Conservation (phyloP, 2,888 invertebrate species). For the Mythimna albipuncta region DNA sequence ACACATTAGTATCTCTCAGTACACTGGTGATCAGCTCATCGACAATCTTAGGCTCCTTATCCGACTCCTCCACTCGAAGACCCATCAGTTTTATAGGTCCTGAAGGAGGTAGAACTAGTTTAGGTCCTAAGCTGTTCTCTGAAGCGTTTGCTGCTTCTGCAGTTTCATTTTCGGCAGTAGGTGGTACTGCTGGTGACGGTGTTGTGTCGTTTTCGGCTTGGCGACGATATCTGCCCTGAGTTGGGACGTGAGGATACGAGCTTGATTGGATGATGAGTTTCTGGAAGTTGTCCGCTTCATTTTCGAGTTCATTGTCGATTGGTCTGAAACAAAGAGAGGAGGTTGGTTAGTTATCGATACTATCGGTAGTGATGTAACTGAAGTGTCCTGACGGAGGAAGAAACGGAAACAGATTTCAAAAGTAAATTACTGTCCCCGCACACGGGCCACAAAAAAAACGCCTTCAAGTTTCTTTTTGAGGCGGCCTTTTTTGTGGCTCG, state of each 20-base stretch:
- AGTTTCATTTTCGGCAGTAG: neutral
- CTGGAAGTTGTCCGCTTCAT: conserved; percentile 18
- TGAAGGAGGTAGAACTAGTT: neutral
- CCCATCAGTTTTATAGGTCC: conserved; percentile 74
- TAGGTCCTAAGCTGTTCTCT: conserved; percentile 53
- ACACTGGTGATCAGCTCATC: conserved; percentile 85
- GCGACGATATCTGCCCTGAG: conserved; percentile 29
- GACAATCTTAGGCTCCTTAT: conserved; percentile 82
- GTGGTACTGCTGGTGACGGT: neutral
- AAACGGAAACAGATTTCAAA: no score
- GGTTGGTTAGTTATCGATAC: neutral
- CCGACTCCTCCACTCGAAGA: conserved; percentile 81
- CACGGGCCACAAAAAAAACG: no score
- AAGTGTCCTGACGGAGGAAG: no score
- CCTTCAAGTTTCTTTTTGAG: no score
- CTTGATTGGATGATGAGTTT: conserved; percentile 36
- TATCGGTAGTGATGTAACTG: no score
- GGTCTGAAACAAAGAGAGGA: conserved; percentile 42
- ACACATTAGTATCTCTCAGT: conserved; percentile 75
- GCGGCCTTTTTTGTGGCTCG: no score
- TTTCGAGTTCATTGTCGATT: conserved; percentile 27
- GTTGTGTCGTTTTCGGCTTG: conserved; percentile 6
- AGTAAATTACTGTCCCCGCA: no score
- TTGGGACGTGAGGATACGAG: conserved; percentile 15
- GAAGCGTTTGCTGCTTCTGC: conserved; percentile 26